A percentile compares a stretch with the other conserved stretches of the same genome.
phyloP scores from a whole-genome alignment of 2,888 invertebrate species.

The Periphyllus acericola region DNA sequence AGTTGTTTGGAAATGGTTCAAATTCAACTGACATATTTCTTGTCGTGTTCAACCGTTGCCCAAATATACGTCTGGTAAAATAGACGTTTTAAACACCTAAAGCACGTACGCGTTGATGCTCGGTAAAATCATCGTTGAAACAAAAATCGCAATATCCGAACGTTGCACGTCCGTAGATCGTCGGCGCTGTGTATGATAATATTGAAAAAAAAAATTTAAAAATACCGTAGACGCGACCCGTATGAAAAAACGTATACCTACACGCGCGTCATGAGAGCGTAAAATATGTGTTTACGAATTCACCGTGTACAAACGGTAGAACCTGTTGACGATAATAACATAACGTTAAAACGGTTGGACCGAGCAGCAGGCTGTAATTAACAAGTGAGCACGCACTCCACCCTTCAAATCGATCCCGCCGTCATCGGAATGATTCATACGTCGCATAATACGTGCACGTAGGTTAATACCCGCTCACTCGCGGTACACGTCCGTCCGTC shows the following conservation, averaged over 20 bases:
- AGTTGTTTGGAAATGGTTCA: no score
- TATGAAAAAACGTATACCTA: not conserved
- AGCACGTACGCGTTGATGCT: no score
- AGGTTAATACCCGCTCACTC: no score
- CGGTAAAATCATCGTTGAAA: no score
- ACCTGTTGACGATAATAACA: conserved; percentile 53
- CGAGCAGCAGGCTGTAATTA: conserved; percentile 39
- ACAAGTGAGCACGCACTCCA: conserved; percentile 47
- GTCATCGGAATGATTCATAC: conserved; percentile 43
- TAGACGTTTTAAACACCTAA: no score
- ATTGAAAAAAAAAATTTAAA: no score
- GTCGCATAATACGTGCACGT: not conserved
- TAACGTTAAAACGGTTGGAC: conserved; percentile 39
- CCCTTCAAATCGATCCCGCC: conserved; percentile 56
- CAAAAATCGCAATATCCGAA: no score
- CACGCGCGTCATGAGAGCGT: not conserved
- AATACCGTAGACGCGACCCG: not conserved
- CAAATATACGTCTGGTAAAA: no score
- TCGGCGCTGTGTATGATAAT: no score
- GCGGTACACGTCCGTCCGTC: not conserved
- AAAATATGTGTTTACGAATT: not conserved
- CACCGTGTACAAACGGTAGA: conserved; percentile 5
- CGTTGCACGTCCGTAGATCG: no score
- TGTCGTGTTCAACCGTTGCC: no score
- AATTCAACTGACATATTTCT: no score